phyloP scores from a whole-genome alignment of 2,888 invertebrate genomes.

The Drosophila neonasuta region DNA sequence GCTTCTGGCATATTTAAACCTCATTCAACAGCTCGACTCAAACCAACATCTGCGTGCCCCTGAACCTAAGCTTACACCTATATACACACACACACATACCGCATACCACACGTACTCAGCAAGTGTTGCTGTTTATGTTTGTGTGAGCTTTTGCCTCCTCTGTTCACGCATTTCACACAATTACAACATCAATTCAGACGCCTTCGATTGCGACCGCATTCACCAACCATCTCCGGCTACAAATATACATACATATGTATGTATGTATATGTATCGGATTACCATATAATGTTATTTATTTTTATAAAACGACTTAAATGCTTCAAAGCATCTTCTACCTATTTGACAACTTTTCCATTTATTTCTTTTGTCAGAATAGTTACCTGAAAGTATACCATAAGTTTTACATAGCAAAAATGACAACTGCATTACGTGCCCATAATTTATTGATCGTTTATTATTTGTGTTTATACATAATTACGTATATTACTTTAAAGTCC shows the following conservation, averaged over 20 bases:
- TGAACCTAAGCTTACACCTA: slow-evolving; percentile 27
- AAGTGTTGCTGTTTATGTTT: slow-evolving; percentile 10
- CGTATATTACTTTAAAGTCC: slow-evolving; percentile 3
- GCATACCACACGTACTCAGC: not conserved
- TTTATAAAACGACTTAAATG: not conserved
- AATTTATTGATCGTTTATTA: slow-evolving; percentile 17
- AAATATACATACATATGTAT: too few species aligned
- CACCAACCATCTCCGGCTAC: slow-evolving; percentile 32
- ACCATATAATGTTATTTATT: too few species aligned
- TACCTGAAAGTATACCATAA: slow-evolving; percentile 46
- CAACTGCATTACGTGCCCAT: not conserved
- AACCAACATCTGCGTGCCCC: slow-evolving; percentile 11
- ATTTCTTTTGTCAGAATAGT: not conserved
- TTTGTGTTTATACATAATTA: slow-evolving; percentile 13
- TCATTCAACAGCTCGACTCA: slow-evolving; percentile 27
- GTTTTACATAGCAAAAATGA: not conserved
- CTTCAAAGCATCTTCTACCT: too few species aligned
- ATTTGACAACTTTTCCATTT: not conserved
- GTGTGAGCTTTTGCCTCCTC: slow-evolving; percentile 19
- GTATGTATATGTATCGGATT: too few species aligned
- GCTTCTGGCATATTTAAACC: slow-evolving; percentile 55
- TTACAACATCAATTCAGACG: slow-evolving; percentile 42
- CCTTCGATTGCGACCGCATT: slow-evolving; percentile 53
- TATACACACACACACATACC: slow-evolving; percentile 4
- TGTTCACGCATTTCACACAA: slow-evolving; percentile 22